These are phyloP conservation scores for Cetoscarus ocellatus DNA, from an alignment of 2,797 vertebrate species.

Conservation along the genomic window DNA sequence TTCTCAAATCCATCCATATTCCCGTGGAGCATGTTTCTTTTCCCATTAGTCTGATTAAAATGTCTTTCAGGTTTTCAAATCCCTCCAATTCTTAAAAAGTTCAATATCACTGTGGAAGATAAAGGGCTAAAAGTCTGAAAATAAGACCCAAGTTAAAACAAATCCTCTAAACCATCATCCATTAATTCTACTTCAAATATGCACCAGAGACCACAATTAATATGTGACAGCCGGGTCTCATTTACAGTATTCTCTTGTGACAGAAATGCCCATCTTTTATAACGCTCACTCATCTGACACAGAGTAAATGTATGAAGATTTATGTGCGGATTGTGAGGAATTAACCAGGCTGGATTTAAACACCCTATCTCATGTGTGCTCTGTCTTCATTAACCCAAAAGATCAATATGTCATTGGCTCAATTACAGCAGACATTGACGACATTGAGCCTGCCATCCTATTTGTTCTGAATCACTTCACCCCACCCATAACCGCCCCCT, in stretches of 20 bases:
- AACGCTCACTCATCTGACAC: slow-evolving; percentile 25
- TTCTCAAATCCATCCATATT: too few species aligned
- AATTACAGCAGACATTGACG: slow-evolving; percentile 77
- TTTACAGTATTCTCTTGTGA: slow-evolving; percentile 19
- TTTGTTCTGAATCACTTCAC: slow-evolving; percentile 76
- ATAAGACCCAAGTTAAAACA: not conserved
- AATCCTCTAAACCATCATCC: not conserved
- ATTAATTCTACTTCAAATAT: slow-evolving; percentile 21
- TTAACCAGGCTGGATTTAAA: slow-evolving; percentile 64
- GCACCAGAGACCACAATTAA: slow-evolving; percentile 13
- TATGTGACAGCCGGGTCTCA: slow-evolving; percentile 20
- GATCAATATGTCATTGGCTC: slow-evolving; percentile 82
- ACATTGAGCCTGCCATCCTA: slow-evolving; percentile 72
- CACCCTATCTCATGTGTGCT: slow-evolving; percentile 63
- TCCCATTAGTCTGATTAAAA: slow-evolving; percentile 9
- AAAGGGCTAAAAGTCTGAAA: not conserved
- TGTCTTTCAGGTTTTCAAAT: slow-evolving; percentile 15
- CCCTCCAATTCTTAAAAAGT: slow-evolving; percentile 9
- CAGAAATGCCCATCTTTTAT: slow-evolving; percentile 39
- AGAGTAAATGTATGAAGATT: slow-evolving; percentile 56
- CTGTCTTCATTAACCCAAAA: slow-evolving; percentile 82
- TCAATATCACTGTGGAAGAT: slow-evolving; percentile 6
- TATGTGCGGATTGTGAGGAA: slow-evolving; percentile 52
- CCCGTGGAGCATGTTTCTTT: not conserved
- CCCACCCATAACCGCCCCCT: slow-evolving; percentile 57